Base-by-base conservation (phyloP, 2,797 vertebrate species). In the Nyctibius grandis region DNA sequence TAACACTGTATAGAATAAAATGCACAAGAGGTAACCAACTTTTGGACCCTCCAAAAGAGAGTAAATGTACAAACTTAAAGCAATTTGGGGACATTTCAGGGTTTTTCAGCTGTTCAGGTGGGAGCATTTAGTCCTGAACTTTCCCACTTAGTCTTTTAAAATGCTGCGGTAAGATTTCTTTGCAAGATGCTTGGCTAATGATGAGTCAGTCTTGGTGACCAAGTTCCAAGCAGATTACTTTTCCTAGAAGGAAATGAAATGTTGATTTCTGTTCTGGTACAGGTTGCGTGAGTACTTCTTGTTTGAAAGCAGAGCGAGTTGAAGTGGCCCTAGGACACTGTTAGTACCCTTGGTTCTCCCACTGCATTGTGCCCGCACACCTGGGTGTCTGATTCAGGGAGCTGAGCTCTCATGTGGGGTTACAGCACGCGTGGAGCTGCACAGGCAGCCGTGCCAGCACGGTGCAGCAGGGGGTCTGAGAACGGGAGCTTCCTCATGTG, bases 401-500 rank as follows among this genome's bases (percentile, higher is more conserved):
- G 34, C 56, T 92, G 64, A 65, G 7, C 28, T n/a, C 0, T 12
- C 15, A 1, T 11, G 22, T 16, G 13, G n/a, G 5, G 3, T 91
- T 25, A 21, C 9, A 44, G 21, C 51, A 23, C 8, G 11, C 0
- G 1, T n/a, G 26, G 53, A 64, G 61, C 16, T 51, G n/a, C 42
- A 38, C 11, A 11, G 69, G 34, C 12, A 40, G n/a, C 42, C 73
- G 29, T 74, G 56, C 45, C 45, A 38, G 40, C 50, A 12, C 31
- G 8, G 38, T 13, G 68, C 42, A 29, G 26, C 1, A 6, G 10
- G 15, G 44, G 8, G 5, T 38, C 29, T 50, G 51, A n/a, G 78
- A 44, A 29, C 0, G 1, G 25, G 23, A 70, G n/a, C 29, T 60
- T 78, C 31, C 48, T 64, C 0, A 0, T 10, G 34, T 45, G 5